These are phyloP conservation scores for Theonella swinhoei DNA, from an alignment of 37 sponge, comb jelly and placozoan species.

Conservation along the genomic window DNA sequence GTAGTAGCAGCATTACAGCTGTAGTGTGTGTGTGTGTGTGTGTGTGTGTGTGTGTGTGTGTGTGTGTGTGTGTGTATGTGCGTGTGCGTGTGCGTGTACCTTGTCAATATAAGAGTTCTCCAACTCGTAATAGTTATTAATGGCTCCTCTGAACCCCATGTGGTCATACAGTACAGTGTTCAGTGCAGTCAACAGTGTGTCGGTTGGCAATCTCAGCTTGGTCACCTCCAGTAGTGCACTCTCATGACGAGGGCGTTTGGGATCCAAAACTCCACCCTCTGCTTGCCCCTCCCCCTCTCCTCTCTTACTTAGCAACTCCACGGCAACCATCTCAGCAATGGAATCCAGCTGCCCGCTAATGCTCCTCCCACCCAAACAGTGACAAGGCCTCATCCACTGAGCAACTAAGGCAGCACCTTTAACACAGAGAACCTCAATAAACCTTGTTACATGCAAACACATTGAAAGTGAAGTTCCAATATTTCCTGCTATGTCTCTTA, in stretches of 20 bases:
- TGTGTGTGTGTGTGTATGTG: too few relatives aligned
- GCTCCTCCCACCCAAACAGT: not conserved
- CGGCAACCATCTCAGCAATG: conserved; percentile 39
- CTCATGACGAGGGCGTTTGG: not conserved
- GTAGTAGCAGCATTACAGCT: too few relatives aligned
- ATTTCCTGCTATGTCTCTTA: not conserved
- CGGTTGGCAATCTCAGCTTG: not conserved
- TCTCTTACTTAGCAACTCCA: not conserved
- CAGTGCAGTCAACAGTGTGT: conserved; percentile 12
- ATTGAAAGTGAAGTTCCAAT: not conserved
- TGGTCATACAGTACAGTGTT: conserved; percentile 50
- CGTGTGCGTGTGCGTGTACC: too few relatives aligned
- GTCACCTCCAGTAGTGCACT: not conserved
- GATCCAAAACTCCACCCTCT: not conserved
- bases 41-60: too few relatives aligned
- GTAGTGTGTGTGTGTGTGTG: too few relatives aligned
- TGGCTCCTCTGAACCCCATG: conserved; percentile 23
- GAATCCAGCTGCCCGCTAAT: conserved; percentile 23
- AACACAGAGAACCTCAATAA: not conserved
- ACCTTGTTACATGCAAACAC: not conserved
- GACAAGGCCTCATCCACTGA: conserved; percentile 48
- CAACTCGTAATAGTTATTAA: conserved; percentile 32
- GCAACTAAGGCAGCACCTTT: conserved; percentile 51
- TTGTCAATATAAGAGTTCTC: conserved; percentile 50
- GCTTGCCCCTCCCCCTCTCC: too few relatives aligned